A percentile compares a stretch with the other conserved stretches of the same genome.
These are phyloP conservation scores for Epizoanthus scotinus DNA, from an alignment of 92 coral and sea anemone species.

Conservation along the genomic window DNA sequence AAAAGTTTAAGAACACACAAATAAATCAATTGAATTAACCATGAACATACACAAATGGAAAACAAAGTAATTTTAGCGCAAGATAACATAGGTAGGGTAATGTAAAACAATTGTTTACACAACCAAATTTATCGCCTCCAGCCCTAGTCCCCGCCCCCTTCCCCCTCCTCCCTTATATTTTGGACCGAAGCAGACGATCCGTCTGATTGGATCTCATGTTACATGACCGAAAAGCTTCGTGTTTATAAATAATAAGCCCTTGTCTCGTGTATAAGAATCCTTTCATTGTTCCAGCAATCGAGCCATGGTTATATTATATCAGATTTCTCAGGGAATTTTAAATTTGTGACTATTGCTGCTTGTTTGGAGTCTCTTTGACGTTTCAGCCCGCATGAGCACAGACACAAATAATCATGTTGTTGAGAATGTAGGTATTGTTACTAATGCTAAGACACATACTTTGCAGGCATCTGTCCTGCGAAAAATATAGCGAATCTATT, in stretches of 20 bases:
- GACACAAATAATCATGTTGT: slow-evolving; percentile 13
- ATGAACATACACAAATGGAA: too few relatives aligned
- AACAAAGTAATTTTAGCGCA: too few relatives aligned
- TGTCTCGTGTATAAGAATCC: slow-evolving; percentile 29
- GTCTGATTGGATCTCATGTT: slow-evolving; percentile 29
- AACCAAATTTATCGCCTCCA: too few relatives aligned
- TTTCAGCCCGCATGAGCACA: neutral
- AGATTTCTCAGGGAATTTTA: slow-evolving; percentile 27
- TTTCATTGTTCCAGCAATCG: slow-evolving; percentile 27
- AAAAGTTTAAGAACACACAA: too few relatives aligned
- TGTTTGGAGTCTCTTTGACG: neutral
- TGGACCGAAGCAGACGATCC: neutral
- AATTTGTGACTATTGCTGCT: neutral
- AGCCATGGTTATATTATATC: slow-evolving; percentile 18
- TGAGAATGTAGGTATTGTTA: slow-evolving; percentile 30
- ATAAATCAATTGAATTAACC: too few relatives aligned
- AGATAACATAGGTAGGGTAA: too few relatives aligned
- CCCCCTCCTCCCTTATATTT: too few relatives aligned
- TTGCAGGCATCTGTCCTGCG: neutral
- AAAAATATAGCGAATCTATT: neutral
- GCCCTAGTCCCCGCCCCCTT: too few relatives aligned
- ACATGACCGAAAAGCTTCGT: slow-evolving; percentile 9
- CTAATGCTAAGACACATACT: neutral
- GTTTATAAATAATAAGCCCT: slow-evolving; percentile 29
- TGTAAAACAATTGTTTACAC: too few relatives aligned